Conservation (phyloP, 1,140 invertebrate species). For the Tetragnatha versicolor region DNA sequence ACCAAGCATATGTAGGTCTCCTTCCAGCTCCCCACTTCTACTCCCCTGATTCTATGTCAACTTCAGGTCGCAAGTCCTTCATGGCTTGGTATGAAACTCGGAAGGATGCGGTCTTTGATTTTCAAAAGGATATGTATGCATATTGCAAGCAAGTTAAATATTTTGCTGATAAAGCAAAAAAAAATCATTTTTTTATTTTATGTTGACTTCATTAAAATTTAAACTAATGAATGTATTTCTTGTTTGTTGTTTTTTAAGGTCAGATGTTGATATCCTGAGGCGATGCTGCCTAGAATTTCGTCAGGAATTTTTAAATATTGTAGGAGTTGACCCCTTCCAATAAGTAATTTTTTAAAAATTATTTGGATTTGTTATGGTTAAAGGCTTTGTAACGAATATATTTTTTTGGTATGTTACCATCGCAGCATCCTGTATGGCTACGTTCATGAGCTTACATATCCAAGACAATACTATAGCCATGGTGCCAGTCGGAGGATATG, state of each 20-base stretch:
- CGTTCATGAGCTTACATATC: conserved; percentile 9
- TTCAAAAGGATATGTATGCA: background rate
- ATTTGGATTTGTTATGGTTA: background rate
- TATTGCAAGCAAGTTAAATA: background rate
- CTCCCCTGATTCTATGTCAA: background rate
- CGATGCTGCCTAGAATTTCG: conserved; percentile 32
- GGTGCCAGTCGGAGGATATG: conserved; percentile 38
- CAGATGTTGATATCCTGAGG: conserved; percentile 35
- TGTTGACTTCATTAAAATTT: too few relatives aligned
- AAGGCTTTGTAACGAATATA: background rate
- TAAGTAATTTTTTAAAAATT: background rate
- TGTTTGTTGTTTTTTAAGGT: conserved; percentile 18
- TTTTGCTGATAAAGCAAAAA: too few relatives aligned
- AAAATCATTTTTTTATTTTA: too few relatives aligned
- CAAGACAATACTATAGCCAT: conserved; percentile 40
- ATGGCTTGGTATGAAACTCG: background rate
- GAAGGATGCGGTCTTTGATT: background rate
- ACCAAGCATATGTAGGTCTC: background rate
- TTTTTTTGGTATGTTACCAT: conserved; percentile 20
- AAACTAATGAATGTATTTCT: too few relatives aligned
- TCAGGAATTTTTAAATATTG: background rate
- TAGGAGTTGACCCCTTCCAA: conserved; percentile 21
- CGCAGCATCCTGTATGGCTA: conserved; percentile 28
- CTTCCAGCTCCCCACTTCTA: background rate
- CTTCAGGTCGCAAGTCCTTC: background rate